Conservation (phyloP, 23 tunicate species). For the Pegea sp. region DNA sequence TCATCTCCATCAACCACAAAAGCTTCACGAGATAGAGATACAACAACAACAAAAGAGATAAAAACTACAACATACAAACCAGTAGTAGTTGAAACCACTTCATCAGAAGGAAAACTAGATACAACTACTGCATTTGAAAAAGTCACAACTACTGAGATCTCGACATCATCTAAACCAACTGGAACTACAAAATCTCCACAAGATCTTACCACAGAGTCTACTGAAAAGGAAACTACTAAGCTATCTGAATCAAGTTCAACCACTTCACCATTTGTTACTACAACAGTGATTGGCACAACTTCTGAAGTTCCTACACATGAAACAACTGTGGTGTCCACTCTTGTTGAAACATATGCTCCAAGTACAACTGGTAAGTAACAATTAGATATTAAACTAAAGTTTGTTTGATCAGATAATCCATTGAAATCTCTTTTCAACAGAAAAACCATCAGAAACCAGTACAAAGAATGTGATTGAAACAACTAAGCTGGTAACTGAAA, state of each 20-base stretch:
- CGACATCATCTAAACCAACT: background rate
- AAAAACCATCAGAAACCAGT: too few species aligned
- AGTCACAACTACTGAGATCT: background rate
- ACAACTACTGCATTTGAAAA: background rate
- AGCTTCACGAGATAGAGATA: conserved; percentile 2
- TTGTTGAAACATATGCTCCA: too few species aligned
- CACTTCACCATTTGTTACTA: background rate
- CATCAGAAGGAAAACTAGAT: conserved; percentile 4
- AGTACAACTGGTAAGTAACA: too few species aligned
- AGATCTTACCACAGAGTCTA: background rate
- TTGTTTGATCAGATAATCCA: too few species aligned
- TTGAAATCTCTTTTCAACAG: too few species aligned
- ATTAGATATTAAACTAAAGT: too few species aligned
- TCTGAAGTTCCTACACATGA: background rate
- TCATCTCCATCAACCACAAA: conserved; percentile 2
- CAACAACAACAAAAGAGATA: conserved; percentile 21
- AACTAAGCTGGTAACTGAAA: too few species aligned
- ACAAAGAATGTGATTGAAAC: too few species aligned
- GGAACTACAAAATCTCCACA: background rate
- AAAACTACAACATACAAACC: conserved; percentile 9
- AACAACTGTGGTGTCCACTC: background rate
- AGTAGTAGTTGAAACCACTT: conserved; percentile 12
- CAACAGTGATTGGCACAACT: conserved; percentile 2
- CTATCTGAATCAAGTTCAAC: conserved; percentile 1
- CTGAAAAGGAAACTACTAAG: background rate